Percentiles rank a stretch among this genome's conserved stretches.
Conservation (phyloP, 2,888 invertebrate genomes). For the Carpatolechia fugitivella region DNA sequence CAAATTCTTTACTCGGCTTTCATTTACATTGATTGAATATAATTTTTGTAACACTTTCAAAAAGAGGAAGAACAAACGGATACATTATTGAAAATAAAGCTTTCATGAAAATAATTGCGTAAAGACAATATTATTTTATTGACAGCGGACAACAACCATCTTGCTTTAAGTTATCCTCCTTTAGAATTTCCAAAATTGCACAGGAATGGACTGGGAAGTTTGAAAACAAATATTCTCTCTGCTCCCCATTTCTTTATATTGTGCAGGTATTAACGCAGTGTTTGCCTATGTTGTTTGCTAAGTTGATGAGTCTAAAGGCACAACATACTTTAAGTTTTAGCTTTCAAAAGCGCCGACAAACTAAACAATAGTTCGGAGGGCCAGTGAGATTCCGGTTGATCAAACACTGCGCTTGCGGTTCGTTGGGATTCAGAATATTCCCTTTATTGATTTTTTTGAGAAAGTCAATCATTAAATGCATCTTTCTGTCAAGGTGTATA, state of each 20-base stretch:
- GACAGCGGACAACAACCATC: too few relatives aligned
- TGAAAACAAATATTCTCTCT: constrained; percentile 50
- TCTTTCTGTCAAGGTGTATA: too few relatives aligned
- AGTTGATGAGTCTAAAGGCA: constrained; percentile 71
- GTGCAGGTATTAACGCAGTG: constrained; percentile 68
- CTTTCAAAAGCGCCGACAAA: constrained; percentile 74
- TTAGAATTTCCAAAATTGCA: constrained; percentile 6
- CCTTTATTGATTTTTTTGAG: constrained; percentile 30
- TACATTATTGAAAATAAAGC: too few relatives aligned
- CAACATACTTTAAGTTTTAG: constrained; percentile 78
- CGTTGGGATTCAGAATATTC: constrained; percentile 62
- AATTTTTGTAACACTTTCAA: neutral
- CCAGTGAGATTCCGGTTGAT: constrained; percentile 59
- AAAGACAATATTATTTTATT: too few relatives aligned
- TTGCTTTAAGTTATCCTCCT: neutral
- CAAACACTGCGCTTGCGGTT: constrained; percentile 54
- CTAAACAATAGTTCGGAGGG: constrained; percentile 65
- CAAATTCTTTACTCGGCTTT: constrained; percentile 7
- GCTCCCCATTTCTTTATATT: constrained; percentile 74
- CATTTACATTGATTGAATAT: neutral
- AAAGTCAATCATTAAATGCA: neutral
- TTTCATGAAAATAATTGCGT: too few relatives aligned
- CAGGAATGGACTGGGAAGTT: constrained; percentile 47
- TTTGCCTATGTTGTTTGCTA: constrained; percentile 65
- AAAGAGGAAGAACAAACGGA: too few relatives aligned